These are phyloP conservation scores for Romanogobio albipinnatus DNA, from an alignment of 2,113 vertebrate species.

Conservation along the genomic window DNA sequence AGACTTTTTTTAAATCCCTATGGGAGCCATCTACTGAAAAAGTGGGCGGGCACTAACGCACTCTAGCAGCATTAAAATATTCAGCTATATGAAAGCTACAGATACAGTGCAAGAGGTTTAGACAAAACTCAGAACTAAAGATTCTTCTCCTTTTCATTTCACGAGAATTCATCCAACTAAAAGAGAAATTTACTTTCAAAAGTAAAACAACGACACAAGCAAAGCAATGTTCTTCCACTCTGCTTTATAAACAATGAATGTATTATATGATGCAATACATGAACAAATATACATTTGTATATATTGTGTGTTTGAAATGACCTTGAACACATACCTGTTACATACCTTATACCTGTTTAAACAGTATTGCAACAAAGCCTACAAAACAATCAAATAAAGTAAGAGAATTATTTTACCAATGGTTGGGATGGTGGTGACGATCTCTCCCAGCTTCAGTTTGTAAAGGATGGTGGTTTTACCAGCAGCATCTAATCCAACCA, in stretches of 20 bases:
- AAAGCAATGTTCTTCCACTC: not conserved
- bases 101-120: not conserved
- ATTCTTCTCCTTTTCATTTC: not conserved
- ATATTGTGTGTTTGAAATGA: not conserved
- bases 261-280: not conserved
- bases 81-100: not conserved
- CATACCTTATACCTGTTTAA: not conserved
- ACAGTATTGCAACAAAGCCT: not conserved
- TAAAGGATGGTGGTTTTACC: constrained; percentile 95
- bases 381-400: not conserved
- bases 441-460: constrained; percentile 91
- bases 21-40: too few species aligned
- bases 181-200: not conserved
- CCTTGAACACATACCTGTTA: too few species aligned
- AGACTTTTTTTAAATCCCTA: too few species aligned
- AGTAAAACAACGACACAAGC: too few species aligned
- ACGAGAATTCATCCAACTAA: not conserved
- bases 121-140: not conserved
- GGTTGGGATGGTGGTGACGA: constrained; percentile 91
- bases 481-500: constrained; percentile 89
- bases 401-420: constrained; percentile 75
- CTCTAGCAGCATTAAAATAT: not conserved
- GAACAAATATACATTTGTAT: not conserved
- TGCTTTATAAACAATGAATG: not conserved
- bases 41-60: too few species aligned